Evolutionary conservation across 2,797 vertebrate genomes (phyloP), one percentile per base, ranked within the genome.

Genomic region (Sebastes diploproa): DNA sequence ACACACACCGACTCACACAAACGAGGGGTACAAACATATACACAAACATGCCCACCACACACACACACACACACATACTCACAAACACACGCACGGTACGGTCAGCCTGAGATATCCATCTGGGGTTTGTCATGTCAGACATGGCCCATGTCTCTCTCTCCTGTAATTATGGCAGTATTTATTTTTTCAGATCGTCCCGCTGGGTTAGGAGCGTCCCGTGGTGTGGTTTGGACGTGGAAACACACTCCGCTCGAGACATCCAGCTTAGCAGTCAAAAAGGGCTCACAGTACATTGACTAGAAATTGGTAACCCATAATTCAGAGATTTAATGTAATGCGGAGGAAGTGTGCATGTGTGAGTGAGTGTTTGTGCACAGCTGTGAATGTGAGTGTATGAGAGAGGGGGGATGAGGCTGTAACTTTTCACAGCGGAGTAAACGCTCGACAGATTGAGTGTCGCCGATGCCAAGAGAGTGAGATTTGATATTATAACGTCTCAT

Each of bases 131-230:
- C 95, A 95, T 96, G 94, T 95, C 95, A 95, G 94, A 96, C 95
- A 95, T 94, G 90, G 92, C 92, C 94, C 90, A 89, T 94, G 93
- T 95, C 93, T 94, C 89, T 94, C 93, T 92, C 93, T 95, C 94
- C 95, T 95, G 93, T 96, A 96, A 96, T 96, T 96, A 96, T 92
- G 94, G 93, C 88, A 91, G 93, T 95, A 95, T 96, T 96, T 96
- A 95, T 95, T 95, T 95, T 95, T 92, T 95, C 92, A 95, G 90
- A 93, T 88, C 86, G 86, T 94, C 93, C 90, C 86, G 78, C 91
- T 93, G 91, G 92, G 89, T 90, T 90, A 91, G 94, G 89, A 92
- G 86, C 89, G 85, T 90, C 92, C 93, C 88, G 68, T 78, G 75
- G 91, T 94, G 91, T 77, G 93, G 94, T 94, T 93, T 94, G 94